A percentile compares a stretch with the other conserved stretches of the same genome.
These are phyloP conservation scores for Nycteola revayana DNA, from an alignment of 2,888 invertebrate species.

Conservation along the genomic window DNA sequence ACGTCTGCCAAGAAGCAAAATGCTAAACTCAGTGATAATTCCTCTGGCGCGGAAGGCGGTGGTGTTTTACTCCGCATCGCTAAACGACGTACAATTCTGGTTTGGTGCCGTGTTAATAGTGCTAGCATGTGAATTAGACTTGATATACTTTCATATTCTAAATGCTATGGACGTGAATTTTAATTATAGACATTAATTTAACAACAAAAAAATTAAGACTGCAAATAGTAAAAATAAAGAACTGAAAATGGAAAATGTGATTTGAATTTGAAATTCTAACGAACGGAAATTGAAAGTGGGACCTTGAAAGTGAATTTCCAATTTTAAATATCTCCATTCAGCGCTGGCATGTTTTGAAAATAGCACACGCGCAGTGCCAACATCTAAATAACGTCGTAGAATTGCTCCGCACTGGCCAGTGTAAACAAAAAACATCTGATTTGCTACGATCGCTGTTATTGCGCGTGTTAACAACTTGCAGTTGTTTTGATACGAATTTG, in stretches of 20 bases:
- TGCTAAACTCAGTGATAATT: constrained; percentile 62
- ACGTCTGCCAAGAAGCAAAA: constrained; percentile 13
- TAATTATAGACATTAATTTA: constrained; percentile 4
- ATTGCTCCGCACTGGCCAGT: constrained; percentile 15
- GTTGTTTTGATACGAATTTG: neutral
- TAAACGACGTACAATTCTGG: constrained; percentile 74
- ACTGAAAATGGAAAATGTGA: constrained; percentile 2
- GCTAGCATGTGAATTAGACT: constrained; percentile 74
- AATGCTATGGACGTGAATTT: constrained; percentile 20
- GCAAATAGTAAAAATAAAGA: neutral
- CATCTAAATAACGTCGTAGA: constrained; percentile 21
- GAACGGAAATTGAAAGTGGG: constrained; percentile 16
- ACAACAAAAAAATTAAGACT: neutral
- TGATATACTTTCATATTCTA: constrained; percentile 64
- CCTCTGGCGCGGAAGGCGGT: constrained; percentile 54
- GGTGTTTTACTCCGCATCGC: constrained; percentile 49
- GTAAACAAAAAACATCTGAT: constrained; percentile 51
- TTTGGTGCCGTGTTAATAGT: constrained; percentile 62
- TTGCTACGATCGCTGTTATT: constrained; percentile 3
- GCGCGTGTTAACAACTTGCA: neutral
- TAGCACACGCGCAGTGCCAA: constrained; percentile 46
- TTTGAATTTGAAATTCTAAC: too few relatives aligned
- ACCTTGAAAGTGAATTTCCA: constrained; percentile 31
- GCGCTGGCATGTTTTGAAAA: constrained; percentile 44
- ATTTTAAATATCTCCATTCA: constrained; percentile 23